These are phyloP conservation scores for Polia nebulosa DNA, from an alignment of 2,888 invertebrate genomes.

Conservation along the genomic window DNA sequence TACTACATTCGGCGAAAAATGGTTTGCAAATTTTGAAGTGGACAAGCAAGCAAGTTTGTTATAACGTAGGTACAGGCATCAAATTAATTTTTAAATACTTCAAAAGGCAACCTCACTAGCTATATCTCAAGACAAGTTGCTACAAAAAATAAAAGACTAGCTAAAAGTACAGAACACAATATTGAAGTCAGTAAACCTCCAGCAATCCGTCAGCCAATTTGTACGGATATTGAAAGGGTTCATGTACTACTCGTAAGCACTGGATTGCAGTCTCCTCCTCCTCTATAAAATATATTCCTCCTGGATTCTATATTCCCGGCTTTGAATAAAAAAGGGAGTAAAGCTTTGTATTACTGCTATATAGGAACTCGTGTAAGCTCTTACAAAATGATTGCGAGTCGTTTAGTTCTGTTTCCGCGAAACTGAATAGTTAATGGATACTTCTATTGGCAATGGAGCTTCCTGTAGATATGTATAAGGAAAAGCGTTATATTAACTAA, in stretches of 20 bases:
- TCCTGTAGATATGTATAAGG: background rate
- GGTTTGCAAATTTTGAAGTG: no score
- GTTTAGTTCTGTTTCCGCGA: conserved; percentile 1
- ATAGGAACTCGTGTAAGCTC: conserved; percentile 29
- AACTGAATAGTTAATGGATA: conserved; percentile 31
- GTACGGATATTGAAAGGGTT: conserved; percentile 43
- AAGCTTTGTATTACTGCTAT: conserved; percentile 6
- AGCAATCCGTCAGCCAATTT: conserved; percentile 39
- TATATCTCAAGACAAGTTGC: no score
- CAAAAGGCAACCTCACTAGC: background rate
- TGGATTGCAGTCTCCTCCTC: conserved; percentile 28
- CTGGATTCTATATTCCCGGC: background rate
- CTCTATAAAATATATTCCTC: conserved; percentile 40
- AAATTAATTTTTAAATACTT: background rate
- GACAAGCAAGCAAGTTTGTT: background rate
- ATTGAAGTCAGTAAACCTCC: conserved; percentile 10
- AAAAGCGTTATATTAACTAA: background rate
- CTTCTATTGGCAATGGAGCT: conserved; percentile 6
- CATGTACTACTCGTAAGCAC: conserved; percentile 13
- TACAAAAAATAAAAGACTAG: background rate
- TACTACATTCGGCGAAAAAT: no score
- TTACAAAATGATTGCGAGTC: background rate
- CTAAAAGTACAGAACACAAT: conserved; percentile 12
- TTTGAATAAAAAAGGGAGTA: conserved; percentile 19
- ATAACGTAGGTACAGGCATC: background rate